phyloP scores from a whole-genome alignment of 2,888 invertebrate genomes.

The Apodemia duryi region DNA sequence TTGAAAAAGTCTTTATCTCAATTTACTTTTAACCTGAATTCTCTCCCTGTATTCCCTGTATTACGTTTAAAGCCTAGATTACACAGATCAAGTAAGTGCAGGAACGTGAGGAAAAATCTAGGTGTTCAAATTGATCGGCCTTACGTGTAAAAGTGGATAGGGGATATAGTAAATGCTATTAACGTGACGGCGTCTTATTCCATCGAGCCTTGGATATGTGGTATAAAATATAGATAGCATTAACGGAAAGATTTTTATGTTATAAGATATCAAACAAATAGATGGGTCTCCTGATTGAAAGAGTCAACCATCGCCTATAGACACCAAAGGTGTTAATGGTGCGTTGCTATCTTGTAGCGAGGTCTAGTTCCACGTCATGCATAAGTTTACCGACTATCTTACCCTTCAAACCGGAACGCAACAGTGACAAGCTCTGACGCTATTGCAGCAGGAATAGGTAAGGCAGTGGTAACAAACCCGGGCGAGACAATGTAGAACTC shows the following conservation, averaged over 20 bases:
- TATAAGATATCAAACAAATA: no score
- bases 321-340: no score
- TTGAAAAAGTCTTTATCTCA: neutral
- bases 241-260: neutral
- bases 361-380: no score
- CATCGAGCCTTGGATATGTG: neutral
- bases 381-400: no score
- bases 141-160: conserved; percentile 3
- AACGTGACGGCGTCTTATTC: neutral
- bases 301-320: no score
- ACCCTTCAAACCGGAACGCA: no score
- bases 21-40: neutral
- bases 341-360: no score
- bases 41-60: neutral
- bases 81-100: conserved; percentile 5
- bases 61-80: conserved; percentile 7
- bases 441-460: no score
- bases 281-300: no score
- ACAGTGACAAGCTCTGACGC: no score
- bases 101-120: conserved; percentile 15
- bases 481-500: no score
- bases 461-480: no score
- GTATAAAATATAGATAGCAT: neutral
- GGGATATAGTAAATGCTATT: neutral
- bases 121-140: conserved; percentile 1